These are phyloP conservation scores for Galaxias olidus DNA, from an alignment of 2,797 vertebrate genomes.

Conservation along the genomic window DNA sequence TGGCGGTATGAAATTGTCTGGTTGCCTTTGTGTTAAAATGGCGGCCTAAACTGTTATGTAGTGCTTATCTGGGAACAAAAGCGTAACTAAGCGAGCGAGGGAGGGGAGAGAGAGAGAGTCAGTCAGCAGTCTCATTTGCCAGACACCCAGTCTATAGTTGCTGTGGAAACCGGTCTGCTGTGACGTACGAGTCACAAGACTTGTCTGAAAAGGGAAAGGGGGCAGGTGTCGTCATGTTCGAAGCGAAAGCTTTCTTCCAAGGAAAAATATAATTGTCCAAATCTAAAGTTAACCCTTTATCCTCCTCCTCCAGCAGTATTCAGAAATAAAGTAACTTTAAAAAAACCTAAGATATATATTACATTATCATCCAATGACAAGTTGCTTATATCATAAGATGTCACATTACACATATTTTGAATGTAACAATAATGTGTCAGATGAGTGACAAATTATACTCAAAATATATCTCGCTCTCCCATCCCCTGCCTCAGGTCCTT, in stretches of 20 bases:
- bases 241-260: too few relatives aligned
- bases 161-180: constrained; percentile 2
- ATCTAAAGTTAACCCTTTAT: too few relatives aligned
- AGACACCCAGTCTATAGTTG: constrained; percentile 20
- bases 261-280: too few relatives aligned
- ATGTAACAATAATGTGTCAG: too few relatives aligned
- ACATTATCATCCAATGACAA: too few relatives aligned
- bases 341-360: too few relatives aligned
- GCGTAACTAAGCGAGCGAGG: not conserved
- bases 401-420: too few relatives aligned
- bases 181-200: constrained; percentile 59
- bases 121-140: not conserved
- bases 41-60: constrained; percentile 36
- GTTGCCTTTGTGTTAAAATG: constrained; percentile 60
- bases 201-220: not conserved
- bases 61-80: constrained; percentile 32
- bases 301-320: too few relatives aligned
- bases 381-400: too few relatives aligned
- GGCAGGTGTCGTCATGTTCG: too few relatives aligned
- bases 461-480: not conserved
- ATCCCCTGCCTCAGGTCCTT: constrained; percentile 64
- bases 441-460: not conserved
- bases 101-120: not conserved
- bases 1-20: constrained; percentile 52
- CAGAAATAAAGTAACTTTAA: too few relatives aligned